Base-by-base conservation (phyloP, 2,888 invertebrate species). In the Azorinus chamasolen region DNA sequence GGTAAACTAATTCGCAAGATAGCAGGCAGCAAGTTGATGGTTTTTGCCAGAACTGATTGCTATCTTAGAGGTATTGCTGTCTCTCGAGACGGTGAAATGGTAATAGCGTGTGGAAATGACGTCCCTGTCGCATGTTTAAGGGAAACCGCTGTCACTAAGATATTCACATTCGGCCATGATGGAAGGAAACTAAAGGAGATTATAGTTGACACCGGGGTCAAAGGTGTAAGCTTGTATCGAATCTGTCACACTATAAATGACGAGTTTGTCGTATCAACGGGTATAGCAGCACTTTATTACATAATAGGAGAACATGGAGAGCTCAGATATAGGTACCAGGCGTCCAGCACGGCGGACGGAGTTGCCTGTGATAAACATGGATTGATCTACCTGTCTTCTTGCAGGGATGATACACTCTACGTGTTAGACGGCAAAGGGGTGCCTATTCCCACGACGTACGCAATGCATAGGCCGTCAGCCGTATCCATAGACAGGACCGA, bases 381-480 rank as follows among this genome's bases (percentile, higher is more conserved):
- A 12, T 37, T 80, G n/a, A 73, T 80, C n/a, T 80, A 73, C 46
- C 61, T 80, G 16, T 76, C 80, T 1, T 58, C 80, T 1, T 73
- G 80, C 22, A 64, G 65, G 24, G 80, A 76, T 20, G 76, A 80
- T 41, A 70, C 75, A 8, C 65, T 80, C 18, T 80, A 76, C 25
- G 48, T 80, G 25, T 46, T 80, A 0, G 55, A 80, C 25, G 53
- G 69, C 32, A 72, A 80, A 32, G 80, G 80, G 1, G 51, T 65
- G 8, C 75, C 80, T 12, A 48, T 80, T 57, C 80, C 80, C 0
- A 51, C 78, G 10, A 76, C 75, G 5, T 80, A 80, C 43, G 80
- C 80, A 0, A 80, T 80, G 80, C 80, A 80, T 25, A 69, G 50
- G 37, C 80, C 80, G 16, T 76, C 71, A 8, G 72, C 80, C 22